Evolutionary conservation across 2,797 vertebrate genomes (phyloP), one percentile per base, ranked within the genome.

Genomic region (Hyperoplus immaculatus): DNA sequence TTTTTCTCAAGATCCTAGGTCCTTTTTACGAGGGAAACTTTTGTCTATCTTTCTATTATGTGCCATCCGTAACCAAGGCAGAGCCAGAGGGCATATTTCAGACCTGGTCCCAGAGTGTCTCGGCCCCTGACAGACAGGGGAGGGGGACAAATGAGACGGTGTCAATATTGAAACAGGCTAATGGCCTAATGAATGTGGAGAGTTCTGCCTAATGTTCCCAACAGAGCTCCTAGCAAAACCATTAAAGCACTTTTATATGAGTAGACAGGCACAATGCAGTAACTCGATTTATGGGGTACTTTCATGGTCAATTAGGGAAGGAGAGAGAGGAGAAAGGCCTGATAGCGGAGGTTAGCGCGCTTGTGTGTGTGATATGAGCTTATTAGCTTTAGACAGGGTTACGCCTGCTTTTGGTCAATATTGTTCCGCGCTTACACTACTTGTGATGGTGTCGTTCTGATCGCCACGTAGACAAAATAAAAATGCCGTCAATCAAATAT

Each of bases 161-260:
- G 90, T 92, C 91, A 92, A 91, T 93, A 87, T 92, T 90, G 89
- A 88, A 92, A 87, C 87, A 91, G 83, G 79, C 89, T 92, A 91
- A 93, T 90, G 91, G 88, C 78, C 86, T 92, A 89, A 91, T 90
- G 88, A 90, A 90, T 89, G 90, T 90, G 80, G 85, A 89, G 87
- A 89, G 90, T 89, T 91, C 89, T 89, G 85, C 87, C 91, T 92
- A 92, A 93, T 91, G 89, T 87, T 91, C 91, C 89, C 90, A 88
- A 90, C 88, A 93, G 90, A 91, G 91, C 89, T 89, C 82, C 90
- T 89, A 88, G 89, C 89, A 81, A 89, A 90, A 93, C 90, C 89
- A 91, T 92, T 92, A 90, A 90, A 90, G 90, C 87, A 88, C 90
- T 90, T 91, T 91, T 93, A 91, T 92, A 91, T 87, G 90, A 93